phyloP scores from a whole-genome alignment of 2,113 vertebrate species.

The Elanus axillaris region DNA sequence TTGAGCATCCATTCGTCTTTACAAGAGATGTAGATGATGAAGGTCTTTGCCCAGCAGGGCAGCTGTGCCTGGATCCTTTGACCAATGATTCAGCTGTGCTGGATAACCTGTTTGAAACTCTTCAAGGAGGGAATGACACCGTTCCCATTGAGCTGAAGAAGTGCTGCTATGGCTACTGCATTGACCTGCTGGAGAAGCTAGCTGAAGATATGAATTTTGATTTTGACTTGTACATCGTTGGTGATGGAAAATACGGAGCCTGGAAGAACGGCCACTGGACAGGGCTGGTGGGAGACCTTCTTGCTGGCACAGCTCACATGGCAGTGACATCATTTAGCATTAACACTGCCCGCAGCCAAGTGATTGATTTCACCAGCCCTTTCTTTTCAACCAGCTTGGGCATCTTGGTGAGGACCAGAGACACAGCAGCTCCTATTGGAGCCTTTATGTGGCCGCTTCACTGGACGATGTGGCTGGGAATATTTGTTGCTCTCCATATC shows the following conservation, averaged over 20 bases:
- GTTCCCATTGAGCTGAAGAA: slow-evolving; percentile 77
- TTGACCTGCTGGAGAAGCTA: slow-evolving; percentile 81
- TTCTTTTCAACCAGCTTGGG: slow-evolving; percentile 86
- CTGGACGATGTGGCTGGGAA: slow-evolving; percentile 87
- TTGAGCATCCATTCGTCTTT: slow-evolving; percentile 93
- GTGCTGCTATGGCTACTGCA: slow-evolving; percentile 85
- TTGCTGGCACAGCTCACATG: slow-evolving; percentile 80
- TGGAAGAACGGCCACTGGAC: slow-evolving; percentile 84
- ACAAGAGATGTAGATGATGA: slow-evolving; percentile 91
- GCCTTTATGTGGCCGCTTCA: slow-evolving; percentile 88
- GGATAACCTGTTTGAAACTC: slow-evolving; percentile 84
- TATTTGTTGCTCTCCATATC: slow-evolving; percentile 83
- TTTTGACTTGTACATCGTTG: slow-evolving; percentile 84
- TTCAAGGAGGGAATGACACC: slow-evolving; percentile 83
- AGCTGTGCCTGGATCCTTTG: slow-evolving; percentile 89
- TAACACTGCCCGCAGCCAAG: slow-evolving; percentile 82
- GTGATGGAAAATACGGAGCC: slow-evolving; percentile 83
- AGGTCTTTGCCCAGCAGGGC: slow-evolving; percentile 90
- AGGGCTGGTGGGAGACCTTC: slow-evolving; percentile 81
- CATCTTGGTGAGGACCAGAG: slow-evolving; percentile 82
- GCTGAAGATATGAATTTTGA: slow-evolving; percentile 85
- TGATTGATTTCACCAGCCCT: slow-evolving; percentile 85
- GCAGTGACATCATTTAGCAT: slow-evolving; percentile 85
- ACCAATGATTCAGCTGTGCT: slow-evolving; percentile 85
- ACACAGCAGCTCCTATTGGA: slow-evolving; percentile 84